Evolutionary conservation across 2,113 vertebrate species (phyloP), one percentile per base, ranked within the genome.

Genomic region (Plectropomus leopardus): DNA sequence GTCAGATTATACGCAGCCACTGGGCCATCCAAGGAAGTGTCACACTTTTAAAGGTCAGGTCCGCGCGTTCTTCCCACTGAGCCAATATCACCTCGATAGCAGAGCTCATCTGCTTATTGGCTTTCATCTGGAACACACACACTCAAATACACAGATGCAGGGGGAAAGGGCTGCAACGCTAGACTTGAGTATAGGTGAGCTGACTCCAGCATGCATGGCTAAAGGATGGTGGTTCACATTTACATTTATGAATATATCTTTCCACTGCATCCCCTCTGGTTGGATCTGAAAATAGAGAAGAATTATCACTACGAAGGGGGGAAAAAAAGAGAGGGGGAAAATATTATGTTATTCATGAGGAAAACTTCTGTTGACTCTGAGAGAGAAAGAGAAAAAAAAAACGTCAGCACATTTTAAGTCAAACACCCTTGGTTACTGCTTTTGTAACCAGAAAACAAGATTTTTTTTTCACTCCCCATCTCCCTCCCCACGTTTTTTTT

Each of bases 401-500:
- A 23, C 66, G 91, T 93, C 91, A 92, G 93, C 92, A 93, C 85
- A 93, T 93, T 93, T 93, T 89, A 87, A 93, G 88, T 92, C 91
- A 93, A 92, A 92, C 91, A 94, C 85, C 89, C 89, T 91, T 90
- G 75, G 88, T 94, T 94, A 86, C 91, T 88, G 89, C 89, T 93
- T 93, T 94, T 92, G 89, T 95, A 96, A 96, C 93, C 92, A 96
- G 94, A 93, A 96, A 98, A 97, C 94, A 96, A 96, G 95, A 94
- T 93, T 95, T 94, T 93, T 95, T 82, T 87, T 74, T 30, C 45
- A n/a, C 26, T 53, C 55, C 72, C 69, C 70, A 23, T 68, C 82
- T 65, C 60, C 44, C 57, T 73, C 79, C 32, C 72, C 28, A 45
- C 24, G 58, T 48, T 64, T 48, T 55, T 82, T 34, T 74, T 76